These are phyloP conservation scores for Verasper variegatus DNA, from an alignment of 2,113 vertebrate genomes.

Conservation along the genomic window DNA sequence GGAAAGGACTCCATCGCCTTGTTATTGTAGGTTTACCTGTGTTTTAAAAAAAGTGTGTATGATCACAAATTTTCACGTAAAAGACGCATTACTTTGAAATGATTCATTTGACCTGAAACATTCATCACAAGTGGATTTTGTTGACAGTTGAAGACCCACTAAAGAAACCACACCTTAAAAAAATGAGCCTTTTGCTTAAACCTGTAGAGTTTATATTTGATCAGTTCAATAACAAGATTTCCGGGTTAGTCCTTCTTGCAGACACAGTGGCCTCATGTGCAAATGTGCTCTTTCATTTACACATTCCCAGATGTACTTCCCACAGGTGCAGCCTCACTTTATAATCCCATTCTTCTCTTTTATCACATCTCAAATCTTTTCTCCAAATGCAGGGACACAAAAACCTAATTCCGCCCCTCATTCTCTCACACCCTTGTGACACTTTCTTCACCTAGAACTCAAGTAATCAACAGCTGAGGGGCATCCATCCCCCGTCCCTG, in stretches of 20 bases:
- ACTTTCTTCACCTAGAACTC: conserved; percentile 53
- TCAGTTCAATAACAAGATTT: background rate
- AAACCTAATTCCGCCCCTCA: conserved; percentile 30
- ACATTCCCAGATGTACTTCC: conserved; percentile 1
- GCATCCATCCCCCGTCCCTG: conserved; percentile 3
- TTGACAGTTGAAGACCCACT: background rate
- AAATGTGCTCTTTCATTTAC: no score
- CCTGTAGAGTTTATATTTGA: background rate
- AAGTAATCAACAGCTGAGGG: conserved; percentile 47
- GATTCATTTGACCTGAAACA: no score
- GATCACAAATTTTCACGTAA: no score
- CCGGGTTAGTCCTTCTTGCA: no score
- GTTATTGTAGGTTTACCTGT: no score
- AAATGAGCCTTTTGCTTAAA: background rate
- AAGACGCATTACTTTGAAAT: no score
- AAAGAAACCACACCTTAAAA: background rate
- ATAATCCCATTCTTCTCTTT: background rate
- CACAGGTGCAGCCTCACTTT: background rate
- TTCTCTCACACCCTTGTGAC: conserved; percentile 44
- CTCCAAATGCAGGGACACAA: conserved; percentile 15
- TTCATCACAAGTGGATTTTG: no score
- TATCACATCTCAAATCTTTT: conserved; percentile 25
- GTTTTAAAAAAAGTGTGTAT: no score
- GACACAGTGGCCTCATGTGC: no score
- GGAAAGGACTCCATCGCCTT: no score